A percentile compares a stretch with the other conserved stretches of the same genome.
Evolutionary conservation across 2,113 vertebrate species (phyloP).

Genomic region (Seriola dumerili): DNA sequence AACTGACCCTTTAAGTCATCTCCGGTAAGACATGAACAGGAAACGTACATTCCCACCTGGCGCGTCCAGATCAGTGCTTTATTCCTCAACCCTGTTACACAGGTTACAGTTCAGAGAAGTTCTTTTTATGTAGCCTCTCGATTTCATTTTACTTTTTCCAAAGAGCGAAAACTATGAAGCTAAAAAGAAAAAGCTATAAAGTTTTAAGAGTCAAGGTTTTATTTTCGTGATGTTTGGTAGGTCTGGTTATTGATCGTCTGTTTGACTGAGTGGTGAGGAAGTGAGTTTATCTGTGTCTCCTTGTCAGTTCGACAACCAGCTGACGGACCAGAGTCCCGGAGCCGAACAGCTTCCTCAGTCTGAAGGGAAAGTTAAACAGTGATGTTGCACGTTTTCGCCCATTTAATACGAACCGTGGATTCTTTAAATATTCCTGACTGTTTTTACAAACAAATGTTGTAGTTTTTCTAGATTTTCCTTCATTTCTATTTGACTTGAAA

Average conservation of each 20-base stretch:
- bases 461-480: too few species aligned
- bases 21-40: neutral
- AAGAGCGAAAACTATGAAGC: constrained; percentile 21
- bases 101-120: neutral
- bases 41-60: constrained; percentile 1
- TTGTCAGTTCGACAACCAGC: constrained; percentile 42
- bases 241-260: neutral
- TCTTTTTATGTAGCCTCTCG: neutral
- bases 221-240: neutral
- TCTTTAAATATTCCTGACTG: neutral
- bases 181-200: too few species aligned
- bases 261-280: too few species aligned
- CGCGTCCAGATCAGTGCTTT: constrained; percentile 3
- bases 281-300: neutral
- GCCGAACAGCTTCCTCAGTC: neutral
- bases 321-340: constrained; percentile 48
- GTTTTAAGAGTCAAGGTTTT: neutral
- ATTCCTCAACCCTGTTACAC: neutral
- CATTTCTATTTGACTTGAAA: too few species aligned
- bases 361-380: neutral
- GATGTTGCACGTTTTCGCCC: constrained; percentile 15
- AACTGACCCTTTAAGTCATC: constrained; percentile 24
- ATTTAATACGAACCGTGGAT: neutral
- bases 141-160: constrained; percentile 21
- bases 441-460: too few species aligned